A percentile compares a stretch with the other conserved stretches of the same genome.
Conservation (phyloP, 2,888 invertebrate species). For the Aspidiotus rigidus region DNA sequence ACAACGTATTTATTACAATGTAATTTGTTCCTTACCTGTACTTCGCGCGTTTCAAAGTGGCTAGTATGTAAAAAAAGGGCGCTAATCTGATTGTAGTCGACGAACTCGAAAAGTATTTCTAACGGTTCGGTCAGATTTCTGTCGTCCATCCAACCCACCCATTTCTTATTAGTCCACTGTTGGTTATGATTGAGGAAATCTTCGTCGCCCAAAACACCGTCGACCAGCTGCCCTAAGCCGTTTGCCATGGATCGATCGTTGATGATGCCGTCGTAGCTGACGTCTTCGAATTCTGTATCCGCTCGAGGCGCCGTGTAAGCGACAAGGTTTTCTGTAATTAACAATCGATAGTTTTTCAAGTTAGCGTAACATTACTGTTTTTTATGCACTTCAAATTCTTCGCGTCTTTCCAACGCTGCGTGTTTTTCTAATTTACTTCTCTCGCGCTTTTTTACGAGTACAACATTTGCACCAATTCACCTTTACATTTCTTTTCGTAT, state of each 20-base stretch:
- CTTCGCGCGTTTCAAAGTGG: constrained; percentile 69
- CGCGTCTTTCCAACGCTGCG: no score
- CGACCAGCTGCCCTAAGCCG: constrained; percentile 74
- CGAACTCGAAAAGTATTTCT: constrained; percentile 73
- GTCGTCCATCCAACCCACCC: constrained; percentile 73
- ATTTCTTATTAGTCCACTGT: constrained; percentile 51
- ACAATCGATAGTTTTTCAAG: background rate
- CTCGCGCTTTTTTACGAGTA: no score
- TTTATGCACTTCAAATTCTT: no score
- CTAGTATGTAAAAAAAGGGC: constrained; percentile 64
- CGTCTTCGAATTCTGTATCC: constrained; percentile 60
- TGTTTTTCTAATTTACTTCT: no score
- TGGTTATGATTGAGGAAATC: constrained; percentile 34
- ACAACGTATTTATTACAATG: no score
- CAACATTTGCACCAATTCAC: no score
- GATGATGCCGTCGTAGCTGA: constrained; percentile 65
- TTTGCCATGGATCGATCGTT: constrained; percentile 51
- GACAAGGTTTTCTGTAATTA: constrained; percentile 53
- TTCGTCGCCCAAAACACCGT: constrained; percentile 57
- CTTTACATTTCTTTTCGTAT: no score
- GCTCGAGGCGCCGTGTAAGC: constrained; percentile 61
- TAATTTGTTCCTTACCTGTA: constrained; percentile 52
- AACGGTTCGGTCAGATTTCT: constrained; percentile 51
- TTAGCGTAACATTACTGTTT: no score
- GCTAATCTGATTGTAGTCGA: constrained; percentile 62